Evolutionary conservation across 2,113 vertebrate species (phyloP).

Genomic region (Nerophis lumbriciformis): DNA sequence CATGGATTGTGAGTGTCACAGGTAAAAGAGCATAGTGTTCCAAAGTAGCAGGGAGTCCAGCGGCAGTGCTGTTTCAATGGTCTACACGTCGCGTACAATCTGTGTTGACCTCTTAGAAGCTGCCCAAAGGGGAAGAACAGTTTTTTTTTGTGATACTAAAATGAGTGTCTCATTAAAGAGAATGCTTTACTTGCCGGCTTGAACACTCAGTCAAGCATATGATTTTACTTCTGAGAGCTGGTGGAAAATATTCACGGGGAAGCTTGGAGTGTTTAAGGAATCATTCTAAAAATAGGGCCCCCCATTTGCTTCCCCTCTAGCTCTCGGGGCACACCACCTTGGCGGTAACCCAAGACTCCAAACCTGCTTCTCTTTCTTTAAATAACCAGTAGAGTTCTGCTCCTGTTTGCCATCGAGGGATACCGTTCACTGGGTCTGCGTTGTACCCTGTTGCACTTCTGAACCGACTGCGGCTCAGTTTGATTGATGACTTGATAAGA

Average conservation of each 20-base stretch:
- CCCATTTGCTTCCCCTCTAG: conserved; percentile 35
- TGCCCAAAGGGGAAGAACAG: conserved; percentile 17
- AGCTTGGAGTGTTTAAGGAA: conserved; percentile 59
- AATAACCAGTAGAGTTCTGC: conserved; percentile 49
- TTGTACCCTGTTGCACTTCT: not conserved
- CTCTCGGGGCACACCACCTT: conserved; percentile 43
- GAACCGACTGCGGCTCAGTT: not conserved
- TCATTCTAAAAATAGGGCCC: conserved; percentile 63
- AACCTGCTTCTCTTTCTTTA: conserved; percentile 43
- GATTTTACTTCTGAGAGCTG: conserved; percentile 47
- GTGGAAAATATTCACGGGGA: conserved; percentile 58
- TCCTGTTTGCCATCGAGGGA: conserved; percentile 3
- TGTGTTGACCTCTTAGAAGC: conserved; percentile 22
- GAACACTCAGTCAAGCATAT: conserved; percentile 24
- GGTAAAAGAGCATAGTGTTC: conserved; percentile 38
- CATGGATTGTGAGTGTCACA: conserved; percentile 31
- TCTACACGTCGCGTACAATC: conserved; percentile 22
- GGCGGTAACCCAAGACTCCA: conserved; percentile 46
- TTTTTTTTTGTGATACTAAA: conserved; percentile 27
- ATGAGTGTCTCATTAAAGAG: conserved; percentile 18
- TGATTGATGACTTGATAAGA: not conserved
- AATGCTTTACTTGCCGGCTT: conserved; percentile 12
- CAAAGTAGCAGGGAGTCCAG: conserved; percentile 23
- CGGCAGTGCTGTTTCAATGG: not conserved
- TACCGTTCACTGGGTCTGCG: not conserved